Percentiles rank a stretch among this genome's conserved stretches.
Conservation (phyloP, 2,888 invertebrate species). For the Baccha elongata region DNA sequence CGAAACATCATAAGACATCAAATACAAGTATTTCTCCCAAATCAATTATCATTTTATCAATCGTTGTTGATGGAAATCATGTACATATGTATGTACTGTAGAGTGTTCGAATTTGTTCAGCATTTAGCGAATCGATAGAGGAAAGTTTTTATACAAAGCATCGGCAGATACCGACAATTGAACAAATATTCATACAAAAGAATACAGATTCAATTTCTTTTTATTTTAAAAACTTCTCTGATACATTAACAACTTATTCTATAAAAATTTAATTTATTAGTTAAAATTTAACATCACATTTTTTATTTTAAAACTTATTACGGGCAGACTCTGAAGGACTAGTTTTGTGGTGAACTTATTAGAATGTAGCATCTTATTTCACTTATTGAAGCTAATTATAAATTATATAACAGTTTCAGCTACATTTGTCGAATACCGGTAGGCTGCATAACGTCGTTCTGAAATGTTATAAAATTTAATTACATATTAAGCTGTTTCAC, state of each 20-base stretch:
- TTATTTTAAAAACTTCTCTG: too few species aligned
- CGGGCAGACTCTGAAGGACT: constrained; percentile 26
- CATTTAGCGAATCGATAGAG: too few species aligned
- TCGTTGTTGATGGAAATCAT: too few species aligned
- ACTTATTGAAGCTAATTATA: not conserved
- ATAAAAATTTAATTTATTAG: not conserved
- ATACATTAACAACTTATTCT: not conserved
- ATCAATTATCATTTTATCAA: too few species aligned
- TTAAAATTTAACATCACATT: constrained; percentile 11
- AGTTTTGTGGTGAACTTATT: not conserved
- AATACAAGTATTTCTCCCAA: too few species aligned
- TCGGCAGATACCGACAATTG: too few species aligned
- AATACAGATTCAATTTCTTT: too few species aligned
- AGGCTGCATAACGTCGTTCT: constrained; percentile 13
- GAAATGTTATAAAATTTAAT: not conserved
- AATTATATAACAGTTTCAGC: not conserved
- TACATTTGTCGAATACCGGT: not conserved
- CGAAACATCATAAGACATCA: too few species aligned
- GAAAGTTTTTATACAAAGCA: too few species aligned
- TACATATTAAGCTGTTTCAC: not conserved
- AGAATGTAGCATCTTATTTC: not conserved
- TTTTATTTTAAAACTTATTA: not conserved
- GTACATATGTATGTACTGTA: too few species aligned
- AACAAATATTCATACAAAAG: too few species aligned
- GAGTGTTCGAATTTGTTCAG: too few species aligned